phyloP scores from a whole-genome alignment of 2,113 vertebrate genomes.

The Ctenomys sociabilis region DNA sequence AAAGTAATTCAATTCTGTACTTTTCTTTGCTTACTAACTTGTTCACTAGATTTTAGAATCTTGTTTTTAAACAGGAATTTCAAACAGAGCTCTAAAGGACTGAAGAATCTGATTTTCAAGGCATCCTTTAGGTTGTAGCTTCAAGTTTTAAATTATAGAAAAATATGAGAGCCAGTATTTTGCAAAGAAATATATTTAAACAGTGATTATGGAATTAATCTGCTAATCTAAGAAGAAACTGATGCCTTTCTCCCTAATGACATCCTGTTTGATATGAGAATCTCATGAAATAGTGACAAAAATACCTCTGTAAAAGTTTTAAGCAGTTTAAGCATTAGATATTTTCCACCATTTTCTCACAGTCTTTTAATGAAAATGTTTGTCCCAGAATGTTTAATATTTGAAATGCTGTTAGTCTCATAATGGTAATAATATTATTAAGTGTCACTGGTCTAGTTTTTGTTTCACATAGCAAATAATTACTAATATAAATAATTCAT shows the following conservation, averaged over 20 bases:
- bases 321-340: conserved; percentile 30
- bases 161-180: background rate
- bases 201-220: background rate
- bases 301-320: conserved; percentile 3
- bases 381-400: conserved; percentile 36
- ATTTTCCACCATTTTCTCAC: background rate
- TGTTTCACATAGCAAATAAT: background rate
- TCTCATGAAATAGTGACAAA: conserved; percentile 20
- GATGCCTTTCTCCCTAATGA: background rate
- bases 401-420: background rate
- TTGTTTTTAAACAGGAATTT: background rate
- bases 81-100: too few relatives aligned
- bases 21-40: background rate
- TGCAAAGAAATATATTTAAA: background rate
- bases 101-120: background rate
- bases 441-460: background rate
- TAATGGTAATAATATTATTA: background rate
- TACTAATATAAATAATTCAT: conserved; percentile 9
- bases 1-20: background rate
- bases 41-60: background rate
- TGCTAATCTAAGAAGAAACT: background rate
- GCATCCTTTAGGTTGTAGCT: background rate
- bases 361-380: conserved; percentile 47
- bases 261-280: background rate
- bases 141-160: conserved; percentile 6